Percentiles rank a stretch among this genome's conserved stretches.
Evolutionary conservation across 2,113 vertebrate species (phyloP).

Genomic region (Natator depressus): DNA sequence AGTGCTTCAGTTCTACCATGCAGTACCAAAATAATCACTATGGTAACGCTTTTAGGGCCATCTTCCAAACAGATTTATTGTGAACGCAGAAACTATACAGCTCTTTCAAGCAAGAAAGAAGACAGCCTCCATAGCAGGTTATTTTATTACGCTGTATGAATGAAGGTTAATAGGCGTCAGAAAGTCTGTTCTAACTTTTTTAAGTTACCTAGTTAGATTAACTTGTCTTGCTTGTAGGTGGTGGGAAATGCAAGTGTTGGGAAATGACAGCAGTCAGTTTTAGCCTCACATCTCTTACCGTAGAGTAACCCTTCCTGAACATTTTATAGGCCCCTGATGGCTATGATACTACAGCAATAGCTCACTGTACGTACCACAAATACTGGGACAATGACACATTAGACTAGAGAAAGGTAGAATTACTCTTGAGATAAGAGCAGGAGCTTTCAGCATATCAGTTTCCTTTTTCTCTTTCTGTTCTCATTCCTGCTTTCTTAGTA

Average conservation of each 20-base stretch:
- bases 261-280: background rate
- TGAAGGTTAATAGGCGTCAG: conserved; percentile 51
- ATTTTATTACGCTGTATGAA: conserved; percentile 50
- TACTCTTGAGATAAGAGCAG: conserved; percentile 50
- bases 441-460: conserved; percentile 27
- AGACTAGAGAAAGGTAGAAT: conserved; percentile 43
- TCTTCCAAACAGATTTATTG: conserved; percentile 80
- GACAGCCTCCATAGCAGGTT: conserved; percentile 41
- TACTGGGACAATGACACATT: conserved; percentile 8
- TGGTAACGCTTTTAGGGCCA: conserved; percentile 80
- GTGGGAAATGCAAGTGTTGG: background rate
- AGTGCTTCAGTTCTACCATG: conserved; percentile 79
- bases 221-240: conserved; percentile 56
- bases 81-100: conserved; percentile 78
- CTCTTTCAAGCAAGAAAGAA: conserved; percentile 74
- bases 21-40: conserved; percentile 84
- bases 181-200: conserved; percentile 44
- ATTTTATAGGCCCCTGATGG: background rate
- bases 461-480: conserved; percentile 55
- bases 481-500: conserved; percentile 49
- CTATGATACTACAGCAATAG: conserved; percentile 18
- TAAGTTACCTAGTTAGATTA: conserved; percentile 48
- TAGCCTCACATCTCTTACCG: conserved; percentile 33
- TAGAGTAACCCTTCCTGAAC: conserved; percentile 40
- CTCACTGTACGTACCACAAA: background rate